phyloP scores from a whole-genome alignment of 2,113 vertebrate genomes.

The Cyphomyrus plagiostoma region DNA sequence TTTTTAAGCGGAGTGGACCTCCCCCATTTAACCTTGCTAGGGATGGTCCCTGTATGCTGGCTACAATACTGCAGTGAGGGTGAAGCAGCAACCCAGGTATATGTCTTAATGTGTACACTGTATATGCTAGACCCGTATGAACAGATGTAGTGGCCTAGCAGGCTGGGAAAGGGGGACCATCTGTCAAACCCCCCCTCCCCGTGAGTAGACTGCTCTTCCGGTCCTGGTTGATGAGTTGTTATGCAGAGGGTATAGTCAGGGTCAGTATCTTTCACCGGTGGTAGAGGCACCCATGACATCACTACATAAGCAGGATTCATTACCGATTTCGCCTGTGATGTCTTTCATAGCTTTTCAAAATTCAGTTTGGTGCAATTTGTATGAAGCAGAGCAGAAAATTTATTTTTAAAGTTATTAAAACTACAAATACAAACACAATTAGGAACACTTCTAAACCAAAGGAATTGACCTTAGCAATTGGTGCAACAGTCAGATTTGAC shows the following conservation, averaged over 20 bases:
- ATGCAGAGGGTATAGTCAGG: background rate
- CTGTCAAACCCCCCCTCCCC: background rate
- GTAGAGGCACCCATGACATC: background rate
- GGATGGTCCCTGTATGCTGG: background rate
- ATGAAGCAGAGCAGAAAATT: background rate
- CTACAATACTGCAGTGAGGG: background rate
- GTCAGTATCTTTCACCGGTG: background rate
- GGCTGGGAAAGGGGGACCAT: constrained; percentile 1
- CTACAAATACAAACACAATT: background rate
- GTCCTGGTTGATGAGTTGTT: background rate
- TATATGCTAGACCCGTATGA: background rate
- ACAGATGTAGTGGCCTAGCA: background rate
- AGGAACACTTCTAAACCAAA: background rate
- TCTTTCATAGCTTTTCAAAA: background rate
- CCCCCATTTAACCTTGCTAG: background rate
- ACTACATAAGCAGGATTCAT: background rate
- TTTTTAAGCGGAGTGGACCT: background rate
- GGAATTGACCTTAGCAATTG: background rate
- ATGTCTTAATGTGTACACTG: background rate
- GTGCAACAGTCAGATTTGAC: background rate
- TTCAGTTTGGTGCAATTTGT: background rate
- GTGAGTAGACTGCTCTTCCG: background rate
- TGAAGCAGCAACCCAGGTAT: background rate
- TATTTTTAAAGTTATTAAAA: background rate
- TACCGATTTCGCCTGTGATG: background rate